Evolutionary conservation across 2,888 invertebrate genomes (phyloP), one percentile per base, ranked within the genome.

Genomic region (Seira ritae): DNA sequence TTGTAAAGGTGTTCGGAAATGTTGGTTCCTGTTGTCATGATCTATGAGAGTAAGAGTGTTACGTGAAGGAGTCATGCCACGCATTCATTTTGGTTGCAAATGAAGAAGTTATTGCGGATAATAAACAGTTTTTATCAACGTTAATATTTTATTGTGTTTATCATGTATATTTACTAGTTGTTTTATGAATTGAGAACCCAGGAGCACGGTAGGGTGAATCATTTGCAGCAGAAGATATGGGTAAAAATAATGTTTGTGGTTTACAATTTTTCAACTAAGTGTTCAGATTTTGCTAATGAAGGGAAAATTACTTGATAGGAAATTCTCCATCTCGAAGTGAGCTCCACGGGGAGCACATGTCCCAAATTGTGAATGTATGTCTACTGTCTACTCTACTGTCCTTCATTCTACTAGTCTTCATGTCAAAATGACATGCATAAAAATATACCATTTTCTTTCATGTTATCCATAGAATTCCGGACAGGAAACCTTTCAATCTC

Each of bases 321-420:
- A 83, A 83, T 60, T 83, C 83, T 0, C 83, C 83, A 12, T 83
- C 83, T 0, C 24, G 83, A 69, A 83, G 60, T 69, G 83, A 83
- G 65, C 46, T 83, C 1, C 66, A 82, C 62, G 82, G 78, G 23
- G 83, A 83, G n/a, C 83, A 83, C 70, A 83, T 83, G 83, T 69
- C 83, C 19, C 60, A 20, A 19, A 46, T 82, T 42, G 77, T 12
- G 1, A 70, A 76, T 76, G 80, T 80, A 75, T 20, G 80, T 69
- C 1, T 2, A n/a, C n/a, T n/a, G n/a, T n/a, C n/a, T n/a, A n/a
- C n/a, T n/a, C n/a, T n/a, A n/a, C n/a, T n/a, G n/a, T 20, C n/a
- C n/a, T n/a, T n/a, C n/a, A n/a, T n/a, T n/a, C n/a, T n/a, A n/a
- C n/a, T n/a, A n/a, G n/a, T n/a, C n/a, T n/a, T n/a, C n/a, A n/a